These are phyloP conservation scores for Pheosia gnoma DNA, from an alignment of 2,888 invertebrate species.

Conservation along the genomic window DNA sequence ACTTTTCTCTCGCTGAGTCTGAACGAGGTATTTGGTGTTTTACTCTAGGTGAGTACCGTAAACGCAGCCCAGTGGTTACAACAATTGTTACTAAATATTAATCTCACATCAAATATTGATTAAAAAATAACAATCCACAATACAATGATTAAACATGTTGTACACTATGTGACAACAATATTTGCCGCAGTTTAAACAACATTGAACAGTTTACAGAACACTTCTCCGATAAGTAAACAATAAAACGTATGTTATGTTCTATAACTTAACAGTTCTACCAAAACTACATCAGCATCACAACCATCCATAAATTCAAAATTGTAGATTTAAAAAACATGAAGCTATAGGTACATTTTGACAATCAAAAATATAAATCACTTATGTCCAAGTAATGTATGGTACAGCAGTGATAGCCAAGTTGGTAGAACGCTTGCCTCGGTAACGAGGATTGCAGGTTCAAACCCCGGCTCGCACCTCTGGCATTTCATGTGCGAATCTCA, in stretches of 20 bases:
- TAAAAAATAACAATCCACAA: slow-evolving; percentile 24
- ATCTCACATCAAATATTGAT: slow-evolving; percentile 21
- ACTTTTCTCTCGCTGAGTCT: too few species aligned
- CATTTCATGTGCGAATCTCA: too few species aligned
- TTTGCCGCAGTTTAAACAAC: slow-evolving; percentile 15
- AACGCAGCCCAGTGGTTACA: not conserved
- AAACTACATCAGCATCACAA: slow-evolving; percentile 69
- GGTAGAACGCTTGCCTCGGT: too few species aligned
- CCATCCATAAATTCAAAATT: slow-evolving; percentile 72
- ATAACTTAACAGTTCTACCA: slow-evolving; percentile 26
- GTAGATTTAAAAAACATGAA: slow-evolving; percentile 57
- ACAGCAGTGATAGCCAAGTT: too few species aligned
- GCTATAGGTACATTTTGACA: slow-evolving; percentile 43
- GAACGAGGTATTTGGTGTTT: too few species aligned
- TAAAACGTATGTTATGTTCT: slow-evolving; percentile 18
- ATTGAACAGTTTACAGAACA: slow-evolving; percentile 24
- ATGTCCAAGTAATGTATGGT: slow-evolving; percentile 39
- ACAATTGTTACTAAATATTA: slow-evolving; percentile 11
- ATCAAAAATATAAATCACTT: slow-evolving; percentile 55
- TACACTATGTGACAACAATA: slow-evolving; percentile 10
- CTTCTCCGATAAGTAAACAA: slow-evolving; percentile 18
- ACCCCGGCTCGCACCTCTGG: too few species aligned
- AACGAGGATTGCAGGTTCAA: too few species aligned
- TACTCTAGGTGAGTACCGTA: too few species aligned
- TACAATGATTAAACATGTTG: slow-evolving; percentile 13